A percentile compares a stretch with the other conserved stretches of the same genome.
Conservation (phyloP, 2,113 vertebrate species). For the Chaetorhynchus papuensis region DNA sequence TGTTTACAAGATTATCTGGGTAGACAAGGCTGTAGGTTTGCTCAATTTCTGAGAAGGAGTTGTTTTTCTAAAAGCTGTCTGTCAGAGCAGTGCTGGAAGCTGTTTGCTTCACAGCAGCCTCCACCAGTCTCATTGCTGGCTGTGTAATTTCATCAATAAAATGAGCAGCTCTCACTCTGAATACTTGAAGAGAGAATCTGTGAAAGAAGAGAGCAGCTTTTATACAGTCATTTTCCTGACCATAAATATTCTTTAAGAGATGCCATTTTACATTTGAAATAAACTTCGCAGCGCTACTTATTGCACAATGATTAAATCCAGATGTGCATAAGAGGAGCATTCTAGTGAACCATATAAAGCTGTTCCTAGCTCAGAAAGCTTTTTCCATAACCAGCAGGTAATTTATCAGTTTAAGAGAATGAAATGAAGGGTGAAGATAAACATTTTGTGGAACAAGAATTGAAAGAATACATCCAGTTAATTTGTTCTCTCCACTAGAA, state of each 20-base stretch:
- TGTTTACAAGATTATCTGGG: background rate
- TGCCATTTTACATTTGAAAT: conserved; percentile 59
- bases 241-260: conserved; percentile 50
- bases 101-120: background rate
- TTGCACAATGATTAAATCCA: conserved; percentile 47
- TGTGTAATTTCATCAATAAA: background rate
- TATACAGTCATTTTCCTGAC: background rate
- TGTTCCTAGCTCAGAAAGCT: conserved; percentile 36
- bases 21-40: background rate
- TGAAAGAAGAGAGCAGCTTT: conserved; percentile 5
- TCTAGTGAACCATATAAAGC: conserved; percentile 53
- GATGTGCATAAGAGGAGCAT: background rate
- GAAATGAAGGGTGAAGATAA: conserved; percentile 63
- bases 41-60: background rate
- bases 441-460: conserved; percentile 50
- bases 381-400: conserved; percentile 52
- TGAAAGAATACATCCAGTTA: conserved; percentile 49
- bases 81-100: background rate
- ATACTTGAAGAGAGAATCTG: background rate
- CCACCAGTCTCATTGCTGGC: background rate
- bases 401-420: conserved; percentile 61
- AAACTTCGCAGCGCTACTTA: conserved; percentile 50
- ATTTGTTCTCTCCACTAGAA: conserved; percentile 21
- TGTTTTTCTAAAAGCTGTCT: background rate
- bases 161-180: background rate